phyloP scores from a whole-genome alignment of 1,140 invertebrate species.

The Acromyrmex echinatior region DNA sequence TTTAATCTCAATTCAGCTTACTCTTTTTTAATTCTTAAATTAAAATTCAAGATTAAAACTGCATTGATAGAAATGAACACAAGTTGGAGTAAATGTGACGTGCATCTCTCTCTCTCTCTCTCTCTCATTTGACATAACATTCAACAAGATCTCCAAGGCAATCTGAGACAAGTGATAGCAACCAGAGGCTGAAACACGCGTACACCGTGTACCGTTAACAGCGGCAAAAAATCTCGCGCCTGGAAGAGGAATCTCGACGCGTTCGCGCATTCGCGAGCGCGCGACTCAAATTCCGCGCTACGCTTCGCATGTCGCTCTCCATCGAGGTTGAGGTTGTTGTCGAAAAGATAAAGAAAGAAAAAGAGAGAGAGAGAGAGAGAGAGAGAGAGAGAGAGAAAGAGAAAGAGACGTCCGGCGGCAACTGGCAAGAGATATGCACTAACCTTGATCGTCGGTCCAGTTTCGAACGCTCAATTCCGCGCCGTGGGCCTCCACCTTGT shows the following conservation, averaged over 20 bases:
- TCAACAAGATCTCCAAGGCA: neutral
- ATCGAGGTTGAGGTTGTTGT: neutral
- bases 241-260: constrained; percentile 30
- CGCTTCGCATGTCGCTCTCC: neutral
- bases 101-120: neutral
- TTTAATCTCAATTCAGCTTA: too few species aligned
- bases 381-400: neutral
- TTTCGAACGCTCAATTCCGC: constrained; percentile 74
- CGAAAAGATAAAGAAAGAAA: neutral
- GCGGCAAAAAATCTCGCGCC: neutral
- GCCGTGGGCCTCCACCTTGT: constrained; percentile 47
- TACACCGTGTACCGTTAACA: constrained; percentile 5
- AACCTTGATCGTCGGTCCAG: constrained; percentile 83
- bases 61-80: too few species aligned
- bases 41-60: too few species aligned
- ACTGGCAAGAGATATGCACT: constrained; percentile 61
- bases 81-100: neutral
- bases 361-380: constrained; percentile 13
- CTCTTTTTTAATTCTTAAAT: too few species aligned
- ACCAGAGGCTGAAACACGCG: neutral
- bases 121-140: neutral
- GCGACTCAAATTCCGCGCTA: constrained; percentile 32
- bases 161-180: neutral
- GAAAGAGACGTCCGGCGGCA: neutral
- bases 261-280: constrained; percentile 7